Percentiles rank a stretch among this genome's conserved stretches.
Conservation (phyloP, 1,140 invertebrate species). For the Harlomillsia oculata region DNA sequence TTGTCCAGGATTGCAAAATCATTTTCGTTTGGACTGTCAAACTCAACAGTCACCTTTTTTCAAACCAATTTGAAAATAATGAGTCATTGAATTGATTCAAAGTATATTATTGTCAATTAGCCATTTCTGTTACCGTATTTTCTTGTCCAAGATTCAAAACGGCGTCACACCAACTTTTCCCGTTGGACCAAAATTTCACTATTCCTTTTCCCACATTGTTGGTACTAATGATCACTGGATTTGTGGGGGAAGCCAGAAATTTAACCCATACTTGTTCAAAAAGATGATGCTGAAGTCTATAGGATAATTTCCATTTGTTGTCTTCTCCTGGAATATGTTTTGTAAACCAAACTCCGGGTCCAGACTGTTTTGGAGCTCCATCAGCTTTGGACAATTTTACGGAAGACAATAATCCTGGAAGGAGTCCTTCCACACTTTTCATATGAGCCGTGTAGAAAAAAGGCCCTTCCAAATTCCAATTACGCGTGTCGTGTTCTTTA, state of each 20-base stretch:
- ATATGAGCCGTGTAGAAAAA: background rate
- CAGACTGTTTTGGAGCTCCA: background rate
- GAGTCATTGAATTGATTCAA: no score
- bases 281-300: slow-evolving; percentile 6
- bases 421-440: background rate
- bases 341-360: slow-evolving; percentile 12
- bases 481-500: background rate
- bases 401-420: background rate
- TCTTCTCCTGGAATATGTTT: slow-evolving; percentile 1
- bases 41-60: no score
- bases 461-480: background rate
- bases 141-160: slow-evolving; percentile 8
- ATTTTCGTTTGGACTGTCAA: slow-evolving; percentile 4
- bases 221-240: slow-evolving; percentile 1
- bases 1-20: slow-evolving; percentile 16
- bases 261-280: slow-evolving; percentile 16
- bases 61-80: no score
- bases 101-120: background rate
- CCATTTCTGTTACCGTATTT: background rate
- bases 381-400: background rate
- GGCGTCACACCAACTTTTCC: slow-evolving; percentile 26
- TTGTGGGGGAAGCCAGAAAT: slow-evolving; percentile 7
- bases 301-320: slow-evolving; percentile 4
- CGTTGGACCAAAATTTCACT: slow-evolving; percentile 20
- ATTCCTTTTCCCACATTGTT: slow-evolving; percentile 2